Evolutionary conservation across 2,113 vertebrate species (phyloP).

Genomic region (Nestor notabilis): DNA sequence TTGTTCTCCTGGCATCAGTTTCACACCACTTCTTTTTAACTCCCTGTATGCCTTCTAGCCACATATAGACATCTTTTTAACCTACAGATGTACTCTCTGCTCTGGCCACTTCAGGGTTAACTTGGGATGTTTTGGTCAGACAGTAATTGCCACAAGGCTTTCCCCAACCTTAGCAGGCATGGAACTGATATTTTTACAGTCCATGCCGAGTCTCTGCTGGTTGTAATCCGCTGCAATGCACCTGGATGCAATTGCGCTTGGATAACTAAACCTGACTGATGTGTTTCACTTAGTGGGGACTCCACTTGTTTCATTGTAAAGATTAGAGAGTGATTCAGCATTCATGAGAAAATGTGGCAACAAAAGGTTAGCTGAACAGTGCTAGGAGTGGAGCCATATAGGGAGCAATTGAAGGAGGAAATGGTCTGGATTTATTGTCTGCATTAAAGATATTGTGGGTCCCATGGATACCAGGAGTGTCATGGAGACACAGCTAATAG

Average conservation of each 20-base stretch:
- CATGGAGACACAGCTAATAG: conserved; percentile 76
- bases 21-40: background rate
- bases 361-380: conserved; percentile 68
- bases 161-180: background rate
- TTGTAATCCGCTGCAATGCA: conserved; percentile 41
- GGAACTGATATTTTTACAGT: conserved; percentile 22
- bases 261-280: conserved; percentile 51
- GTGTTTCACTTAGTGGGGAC: conserved; percentile 48
- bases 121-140: background rate
- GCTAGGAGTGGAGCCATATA: conserved; percentile 68
- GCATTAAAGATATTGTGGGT: conserved; percentile 78
- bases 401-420: conserved; percentile 77
- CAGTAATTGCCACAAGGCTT: background rate
- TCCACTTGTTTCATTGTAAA: conserved; percentile 40
- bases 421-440: conserved; percentile 77
- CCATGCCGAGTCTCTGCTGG: background rate
- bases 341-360: conserved; percentile 70
- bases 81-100: background rate
- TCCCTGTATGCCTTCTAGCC: fast-evolving
- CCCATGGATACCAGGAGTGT: conserved; percentile 75
- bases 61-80: fast-evolving
- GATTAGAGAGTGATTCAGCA: conserved; percentile 69
- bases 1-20: background rate
- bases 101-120: background rate
- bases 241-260: conserved; percentile 34